Evolutionary conservation across 2,113 vertebrate species (phyloP).

Genomic region (Ceratotherium simum): DNA sequence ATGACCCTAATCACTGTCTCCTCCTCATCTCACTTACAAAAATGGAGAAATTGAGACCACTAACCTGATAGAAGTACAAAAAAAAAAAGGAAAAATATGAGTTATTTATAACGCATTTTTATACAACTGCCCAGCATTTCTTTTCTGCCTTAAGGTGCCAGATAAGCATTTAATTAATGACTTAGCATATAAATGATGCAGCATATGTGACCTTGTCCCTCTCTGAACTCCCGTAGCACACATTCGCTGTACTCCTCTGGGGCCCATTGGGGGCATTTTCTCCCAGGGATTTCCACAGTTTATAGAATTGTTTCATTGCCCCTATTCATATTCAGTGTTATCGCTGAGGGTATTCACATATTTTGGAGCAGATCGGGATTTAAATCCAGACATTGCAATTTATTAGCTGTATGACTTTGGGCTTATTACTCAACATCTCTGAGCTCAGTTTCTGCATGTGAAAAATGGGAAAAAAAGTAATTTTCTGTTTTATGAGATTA

Average conservation of each 20-base stretch:
- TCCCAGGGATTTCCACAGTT: not conserved
- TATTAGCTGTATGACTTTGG: not conserved
- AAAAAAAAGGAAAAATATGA: not conserved
- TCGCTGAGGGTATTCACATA: not conserved
- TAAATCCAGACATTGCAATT: not conserved
- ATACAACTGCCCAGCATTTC: not conserved
- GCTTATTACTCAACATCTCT: not conserved
- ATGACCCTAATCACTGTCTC: not conserved
- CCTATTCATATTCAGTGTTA: not conserved
- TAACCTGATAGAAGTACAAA: not conserved
- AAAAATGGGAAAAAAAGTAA: not conserved
- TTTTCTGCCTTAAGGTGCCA: not conserved
- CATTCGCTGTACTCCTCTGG: not conserved
- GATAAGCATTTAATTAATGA: slow-evolving; percentile 17
- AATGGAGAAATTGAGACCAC: not conserved
- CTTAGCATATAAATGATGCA: not conserved
- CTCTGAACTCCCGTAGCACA: not conserved
- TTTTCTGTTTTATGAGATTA: not conserved
- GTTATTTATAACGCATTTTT: not conserved
- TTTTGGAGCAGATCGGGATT: not conserved
- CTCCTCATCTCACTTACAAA: not conserved
- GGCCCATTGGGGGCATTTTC: not conserved
- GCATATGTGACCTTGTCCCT: not conserved
- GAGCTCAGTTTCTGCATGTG: not conserved
- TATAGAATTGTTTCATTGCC: not conserved